Base-by-base conservation (phyloP, 2,113 vertebrate species). In the Sinocyclocheilus anshuiensis region DNA sequence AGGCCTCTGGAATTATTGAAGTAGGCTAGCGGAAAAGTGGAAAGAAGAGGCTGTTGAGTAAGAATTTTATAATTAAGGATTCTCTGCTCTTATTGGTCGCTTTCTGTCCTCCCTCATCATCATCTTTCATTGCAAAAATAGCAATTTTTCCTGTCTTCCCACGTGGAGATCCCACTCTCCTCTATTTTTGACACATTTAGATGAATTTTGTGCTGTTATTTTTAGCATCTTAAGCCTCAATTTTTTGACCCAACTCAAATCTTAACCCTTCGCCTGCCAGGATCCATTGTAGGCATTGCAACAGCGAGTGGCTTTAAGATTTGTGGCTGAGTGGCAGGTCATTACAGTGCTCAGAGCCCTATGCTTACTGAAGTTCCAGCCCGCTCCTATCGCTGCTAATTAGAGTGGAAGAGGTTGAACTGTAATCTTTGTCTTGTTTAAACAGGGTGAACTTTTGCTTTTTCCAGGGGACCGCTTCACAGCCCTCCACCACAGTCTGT, bases 351-450 rank as follows among this genome's bases (percentile, higher is more conserved):
- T 48, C 18, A 0, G 78, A 79, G 81, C 36, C 79, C 79, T 29
- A 59, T 88, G 85, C 88, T 88, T 90, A 85, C 86, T 85, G 26
- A 61, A 57, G 48, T 55, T 63, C 36, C 57, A 84, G 79, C 57
- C 78, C 50, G 48, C 45, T 36, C 84, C 63, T 89, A 86, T 85
- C 84, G 50, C 71, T 86, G 87, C 79, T 90, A 88, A 90, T 90
- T 89, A 81, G 88, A 75, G 75, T 89, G 88, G 69, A 85, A 89
- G 88, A 57, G 39, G 75, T 36, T 87, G 48, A 85, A 88, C 86
- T 89, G 67, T 89, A 89, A 88, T 89, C 90, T 90, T 86, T 84
- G 83, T 85, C 75, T 79, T 89, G 86, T 89, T 90, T 88, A 87
- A 89, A 88, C 82, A 86, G 53, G 81, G 82, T 79, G 86, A 84